Conservation (phyloP, 2,888 invertebrate genomes). For the Apodemia hepburni region DNA sequence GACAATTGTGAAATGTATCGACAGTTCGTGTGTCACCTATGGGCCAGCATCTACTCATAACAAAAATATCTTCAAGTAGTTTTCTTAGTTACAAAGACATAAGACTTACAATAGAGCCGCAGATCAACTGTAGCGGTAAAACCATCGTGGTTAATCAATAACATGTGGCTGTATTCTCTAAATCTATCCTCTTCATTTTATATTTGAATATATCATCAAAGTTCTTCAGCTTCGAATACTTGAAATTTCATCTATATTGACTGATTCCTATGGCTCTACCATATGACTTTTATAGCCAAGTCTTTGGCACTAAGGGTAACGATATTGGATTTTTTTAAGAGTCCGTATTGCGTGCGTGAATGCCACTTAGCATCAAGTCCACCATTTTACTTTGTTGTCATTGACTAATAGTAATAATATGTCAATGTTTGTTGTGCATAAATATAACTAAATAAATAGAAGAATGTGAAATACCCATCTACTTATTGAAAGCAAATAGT, state of each 20-base stretch:
- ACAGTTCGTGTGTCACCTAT: constrained; percentile 76
- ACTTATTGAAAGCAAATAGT: too few species aligned
- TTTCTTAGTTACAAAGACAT: constrained; percentile 32
- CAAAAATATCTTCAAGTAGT: constrained; percentile 23
- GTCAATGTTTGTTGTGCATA: too few species aligned
- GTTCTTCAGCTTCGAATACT: neutral
- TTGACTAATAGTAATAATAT: too few species aligned
- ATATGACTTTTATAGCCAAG: neutral
- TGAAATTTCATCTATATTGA: neutral
- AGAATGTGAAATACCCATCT: too few species aligned
- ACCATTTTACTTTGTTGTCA: too few species aligned
- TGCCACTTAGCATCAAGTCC: too few species aligned
- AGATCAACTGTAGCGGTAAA: constrained; percentile 12
- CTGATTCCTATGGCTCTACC: neutral
- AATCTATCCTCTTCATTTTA: neutral
- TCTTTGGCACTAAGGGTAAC: too few species aligned
- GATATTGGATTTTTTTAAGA: too few species aligned
- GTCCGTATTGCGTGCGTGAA: too few species aligned
- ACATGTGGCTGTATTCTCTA: constrained; percentile 5
- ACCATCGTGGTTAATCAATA: neutral
- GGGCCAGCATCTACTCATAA: constrained; percentile 38
- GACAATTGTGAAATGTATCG: constrained; percentile 81
- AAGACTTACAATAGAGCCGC: constrained; percentile 42
- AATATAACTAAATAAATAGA: too few species aligned
- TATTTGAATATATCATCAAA: neutral